Evolutionary conservation across 2,113 vertebrate genomes (phyloP).

Genomic region (Scolopax mira): DNA sequence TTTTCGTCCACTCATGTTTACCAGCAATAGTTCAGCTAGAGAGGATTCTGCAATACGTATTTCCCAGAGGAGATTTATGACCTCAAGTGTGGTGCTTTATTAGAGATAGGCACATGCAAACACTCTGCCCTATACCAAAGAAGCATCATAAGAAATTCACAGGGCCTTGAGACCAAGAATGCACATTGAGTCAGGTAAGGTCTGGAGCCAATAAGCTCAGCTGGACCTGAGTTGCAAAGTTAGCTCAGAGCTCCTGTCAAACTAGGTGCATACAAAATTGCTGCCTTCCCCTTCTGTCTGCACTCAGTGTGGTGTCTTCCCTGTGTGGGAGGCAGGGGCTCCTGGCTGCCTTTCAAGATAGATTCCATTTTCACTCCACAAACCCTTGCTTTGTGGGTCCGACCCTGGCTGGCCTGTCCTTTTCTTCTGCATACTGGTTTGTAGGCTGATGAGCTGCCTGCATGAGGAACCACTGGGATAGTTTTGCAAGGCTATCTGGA

Average conservation of each 20-base stretch:
- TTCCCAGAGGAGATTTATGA: background rate
- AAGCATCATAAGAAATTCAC: background rate
- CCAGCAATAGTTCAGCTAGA: background rate
- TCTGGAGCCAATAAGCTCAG: background rate
- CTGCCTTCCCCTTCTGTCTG: background rate
- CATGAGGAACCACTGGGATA: rapidly evolving
- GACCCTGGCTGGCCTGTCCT: background rate
- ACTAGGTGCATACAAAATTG: background rate
- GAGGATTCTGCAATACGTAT: rapidly evolving
- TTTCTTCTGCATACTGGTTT: background rate
- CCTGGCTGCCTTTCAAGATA: background rate
- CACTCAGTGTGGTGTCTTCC: background rate
- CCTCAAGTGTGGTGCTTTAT: background rate
- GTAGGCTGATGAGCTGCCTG: background rate
- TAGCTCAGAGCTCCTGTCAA: background rate
- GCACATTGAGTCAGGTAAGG: rapidly evolving
- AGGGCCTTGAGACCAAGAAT: background rate
- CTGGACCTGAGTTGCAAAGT: background rate
- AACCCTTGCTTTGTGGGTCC: background rate
- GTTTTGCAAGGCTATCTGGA: background rate
- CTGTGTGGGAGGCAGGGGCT: background rate
- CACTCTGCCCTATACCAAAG: background rate
- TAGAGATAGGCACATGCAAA: background rate
- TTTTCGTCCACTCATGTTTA: background rate
- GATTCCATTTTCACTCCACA: background rate